phyloP scores from a whole-genome alignment of 2,888 invertebrate species.

The Smittia aterrima region DNA sequence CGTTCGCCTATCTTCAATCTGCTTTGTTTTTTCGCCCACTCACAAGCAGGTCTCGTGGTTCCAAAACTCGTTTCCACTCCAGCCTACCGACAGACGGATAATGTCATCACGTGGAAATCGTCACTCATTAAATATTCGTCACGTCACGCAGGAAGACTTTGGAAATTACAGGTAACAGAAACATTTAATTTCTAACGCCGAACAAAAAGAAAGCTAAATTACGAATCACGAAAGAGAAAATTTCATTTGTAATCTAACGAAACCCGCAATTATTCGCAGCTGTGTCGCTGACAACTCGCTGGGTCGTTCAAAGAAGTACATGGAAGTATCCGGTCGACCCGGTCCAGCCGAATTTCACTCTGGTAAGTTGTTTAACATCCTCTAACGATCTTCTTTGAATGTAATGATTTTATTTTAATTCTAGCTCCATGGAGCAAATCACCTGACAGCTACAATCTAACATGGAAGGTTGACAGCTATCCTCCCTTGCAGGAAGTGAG shows the following conservation, averaged over 20 bases:
- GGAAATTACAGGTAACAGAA: constrained; percentile 64
- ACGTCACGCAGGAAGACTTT: constrained; percentile 68
- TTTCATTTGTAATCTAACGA: neutral
- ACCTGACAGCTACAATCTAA: constrained; percentile 63
- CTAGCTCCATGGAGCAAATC: constrained; percentile 63
- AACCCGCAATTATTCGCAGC: constrained; percentile 49
- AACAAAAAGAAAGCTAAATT: neutral
- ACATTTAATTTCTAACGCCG: neutral
- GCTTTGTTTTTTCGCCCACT: constrained; percentile 32
- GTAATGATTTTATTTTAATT: too few relatives aligned
- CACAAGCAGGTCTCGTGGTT: constrained; percentile 65
- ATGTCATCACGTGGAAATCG: constrained; percentile 70
- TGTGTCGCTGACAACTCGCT: constrained; percentile 70
- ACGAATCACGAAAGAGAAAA: constrained; percentile 43
- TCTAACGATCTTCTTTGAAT: too few relatives aligned
- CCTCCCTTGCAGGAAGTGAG: constrained; percentile 69
- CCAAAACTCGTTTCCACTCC: constrained; percentile 67
- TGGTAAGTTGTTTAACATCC: too few relatives aligned
- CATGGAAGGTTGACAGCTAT: constrained; percentile 71
- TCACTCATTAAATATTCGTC: constrained; percentile 64
- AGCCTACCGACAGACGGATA: constrained; percentile 65
- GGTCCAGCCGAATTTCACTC: constrained; percentile 68
- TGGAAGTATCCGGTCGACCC: constrained; percentile 69
- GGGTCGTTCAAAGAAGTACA: constrained; percentile 66
- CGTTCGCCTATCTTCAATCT: neutral